Evolutionary conservation across 2,113 vertebrate genomes (phyloP), one percentile per base, ranked within the genome.

Genomic region (Cryptomyrus ogoouensis): DNA sequence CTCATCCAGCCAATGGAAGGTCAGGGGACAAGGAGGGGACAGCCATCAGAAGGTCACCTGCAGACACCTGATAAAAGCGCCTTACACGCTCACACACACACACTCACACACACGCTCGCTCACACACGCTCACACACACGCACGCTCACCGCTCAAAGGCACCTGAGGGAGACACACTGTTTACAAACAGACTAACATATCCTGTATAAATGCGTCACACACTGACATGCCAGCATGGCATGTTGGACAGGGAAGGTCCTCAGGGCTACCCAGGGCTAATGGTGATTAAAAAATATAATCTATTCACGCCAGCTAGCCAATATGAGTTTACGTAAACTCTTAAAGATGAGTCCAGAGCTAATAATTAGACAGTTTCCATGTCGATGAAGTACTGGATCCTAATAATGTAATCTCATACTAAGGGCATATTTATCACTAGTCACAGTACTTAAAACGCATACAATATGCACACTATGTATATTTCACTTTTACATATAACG

Each of bases 1-100:
- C 93, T 27, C 85, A 87, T 15, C 50, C 49, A 31, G 50, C 49
- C 85, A 87, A 53, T 53, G 50, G 50, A 50, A 87, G 84, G 49
- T 10, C 84, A 87, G 84, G 8, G 44, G 84, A 49, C 84, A 46
- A 35, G 84, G 49, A 52, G 85, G 85, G 85, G 50, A 87, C 85
- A 87, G 50, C 88, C 49, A 1, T 19, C 49, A 83, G 74, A 89
- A 89, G 88, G 88, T 89, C 88, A 89, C 74, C 88, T 83, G 88
- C 77, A 83, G 49, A 83, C 77, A 53, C 88, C 46, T 15, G 31
- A 52, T 83, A 42, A 52, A 58, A 50, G 24, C 19, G 3, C 13
- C 70, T 42, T 24, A 70, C 66, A 52, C 46, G 19, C 17, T 53
- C 52, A 52, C 12, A 3, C 50, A 52, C 50, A 17, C 49, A 4